Conservation (phyloP, 2,113 vertebrate species). For the Cyphomyrus discorhynchus region DNA sequence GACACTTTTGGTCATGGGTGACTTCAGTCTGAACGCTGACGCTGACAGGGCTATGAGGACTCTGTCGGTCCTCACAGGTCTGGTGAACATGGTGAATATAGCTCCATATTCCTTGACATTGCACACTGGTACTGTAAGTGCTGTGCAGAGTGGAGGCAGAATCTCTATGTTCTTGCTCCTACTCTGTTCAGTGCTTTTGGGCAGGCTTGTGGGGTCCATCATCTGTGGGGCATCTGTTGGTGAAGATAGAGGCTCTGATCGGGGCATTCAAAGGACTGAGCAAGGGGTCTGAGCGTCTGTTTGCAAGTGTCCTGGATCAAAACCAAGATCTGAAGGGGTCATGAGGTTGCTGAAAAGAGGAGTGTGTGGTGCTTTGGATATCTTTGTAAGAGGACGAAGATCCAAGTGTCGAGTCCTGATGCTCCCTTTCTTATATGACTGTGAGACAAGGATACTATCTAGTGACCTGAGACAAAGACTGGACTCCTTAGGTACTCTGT, state of each 20-base stretch:
- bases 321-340: too few species aligned
- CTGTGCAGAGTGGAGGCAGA: too few species aligned
- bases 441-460: not conserved
- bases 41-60: too few species aligned
- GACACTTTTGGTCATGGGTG: too few species aligned
- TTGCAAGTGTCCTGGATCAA: too few species aligned
- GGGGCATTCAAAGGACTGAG: too few species aligned
- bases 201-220: not conserved
- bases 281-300: too few species aligned
- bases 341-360: not conserved
- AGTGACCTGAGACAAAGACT: not conserved
- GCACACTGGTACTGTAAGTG: too few species aligned
- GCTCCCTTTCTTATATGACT: not conserved
- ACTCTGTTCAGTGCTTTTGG: not conserved
- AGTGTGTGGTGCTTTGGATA: not conserved
- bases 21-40: too few species aligned
- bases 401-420: not conserved
- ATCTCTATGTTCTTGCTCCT: not conserved
- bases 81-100: too few species aligned
- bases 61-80: too few species aligned
- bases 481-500: not conserved
- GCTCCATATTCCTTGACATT: too few species aligned
- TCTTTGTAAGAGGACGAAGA: not conserved
- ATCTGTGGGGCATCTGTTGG: not conserved
- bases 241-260: not conserved